phyloP scores from a whole-genome alignment of 2,797 vertebrate genomes.

The Acanthiza pusilla region DNA sequence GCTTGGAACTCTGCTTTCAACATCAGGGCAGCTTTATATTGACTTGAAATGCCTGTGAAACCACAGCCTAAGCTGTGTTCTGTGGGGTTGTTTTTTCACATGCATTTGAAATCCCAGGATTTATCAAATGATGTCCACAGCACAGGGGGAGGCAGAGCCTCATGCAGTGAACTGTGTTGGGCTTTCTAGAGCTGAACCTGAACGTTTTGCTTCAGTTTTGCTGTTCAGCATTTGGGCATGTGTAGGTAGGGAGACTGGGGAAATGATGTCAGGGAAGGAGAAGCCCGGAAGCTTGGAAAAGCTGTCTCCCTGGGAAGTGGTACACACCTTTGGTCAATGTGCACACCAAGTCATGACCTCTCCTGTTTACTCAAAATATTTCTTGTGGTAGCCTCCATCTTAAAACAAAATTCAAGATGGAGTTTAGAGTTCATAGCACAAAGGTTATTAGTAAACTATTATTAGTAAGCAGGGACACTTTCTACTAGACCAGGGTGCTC shows the following conservation, averaged over 20 bases:
- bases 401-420: background rate
- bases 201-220: background rate
- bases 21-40: background rate
- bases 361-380: background rate
- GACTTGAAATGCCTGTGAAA: background rate
- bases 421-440: background rate
- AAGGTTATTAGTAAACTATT: background rate
- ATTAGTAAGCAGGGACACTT: background rate
- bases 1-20: background rate
- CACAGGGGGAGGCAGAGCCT: background rate
- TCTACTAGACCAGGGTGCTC: background rate
- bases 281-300: background rate
- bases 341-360: background rate
- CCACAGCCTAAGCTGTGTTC: background rate
- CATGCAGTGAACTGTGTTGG: background rate
- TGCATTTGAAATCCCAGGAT: background rate
- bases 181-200: background rate
- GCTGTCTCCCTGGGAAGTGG: background rate
- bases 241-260: fast-evolving
- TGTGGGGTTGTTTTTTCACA: background rate
- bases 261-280: background rate
- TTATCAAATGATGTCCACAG: background rate
- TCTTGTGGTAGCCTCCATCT: background rate
- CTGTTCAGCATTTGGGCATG: background rate
- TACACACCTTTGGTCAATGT: background rate